A percentile compares a stretch with the other conserved stretches of the same genome.
These are phyloP conservation scores for Xestobium rufovillosum DNA, from an alignment of 2,888 invertebrate species.

Conservation along the genomic window DNA sequence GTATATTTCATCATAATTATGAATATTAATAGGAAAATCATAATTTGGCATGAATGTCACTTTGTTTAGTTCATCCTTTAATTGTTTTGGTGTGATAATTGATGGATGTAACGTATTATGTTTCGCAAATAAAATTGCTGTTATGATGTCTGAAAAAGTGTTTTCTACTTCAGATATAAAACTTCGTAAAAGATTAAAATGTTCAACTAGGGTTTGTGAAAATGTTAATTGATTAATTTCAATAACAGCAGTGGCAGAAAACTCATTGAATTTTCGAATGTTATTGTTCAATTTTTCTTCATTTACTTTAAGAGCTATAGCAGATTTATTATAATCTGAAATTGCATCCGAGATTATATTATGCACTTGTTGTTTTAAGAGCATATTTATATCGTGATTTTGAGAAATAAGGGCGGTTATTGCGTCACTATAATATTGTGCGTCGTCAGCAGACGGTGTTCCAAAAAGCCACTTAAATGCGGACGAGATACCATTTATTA, in stretches of 20 bases:
- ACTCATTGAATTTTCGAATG: slow-evolving; percentile 1
- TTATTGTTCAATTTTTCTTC: not conserved
- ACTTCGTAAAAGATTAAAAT: not conserved
- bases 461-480: slow-evolving; percentile 1
- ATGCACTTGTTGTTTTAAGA: slow-evolving; percentile 1
- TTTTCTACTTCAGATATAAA: not conserved
- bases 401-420: not conserved
- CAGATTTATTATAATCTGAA: not conserved
- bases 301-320: not conserved
- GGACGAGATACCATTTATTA: not conserved
- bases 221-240: too few relatives aligned
- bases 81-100: not conserved
- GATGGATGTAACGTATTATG: not conserved
- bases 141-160: not conserved
- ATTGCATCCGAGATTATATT: slow-evolving; percentile 1
- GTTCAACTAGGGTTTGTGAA: not conserved
- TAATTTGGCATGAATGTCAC: not conserved
- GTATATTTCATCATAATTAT: slow-evolving; percentile 1
- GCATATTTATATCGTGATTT: not conserved
- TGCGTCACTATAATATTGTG: not conserved
- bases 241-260: not conserved
- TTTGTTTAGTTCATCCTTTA: not conserved
- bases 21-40: not conserved
- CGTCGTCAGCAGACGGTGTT: not conserved
- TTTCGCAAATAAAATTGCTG: slow-evolving; percentile 1